Conservation (phyloP, 2,113 vertebrate genomes). For the Lontra canadensis region DNA sequence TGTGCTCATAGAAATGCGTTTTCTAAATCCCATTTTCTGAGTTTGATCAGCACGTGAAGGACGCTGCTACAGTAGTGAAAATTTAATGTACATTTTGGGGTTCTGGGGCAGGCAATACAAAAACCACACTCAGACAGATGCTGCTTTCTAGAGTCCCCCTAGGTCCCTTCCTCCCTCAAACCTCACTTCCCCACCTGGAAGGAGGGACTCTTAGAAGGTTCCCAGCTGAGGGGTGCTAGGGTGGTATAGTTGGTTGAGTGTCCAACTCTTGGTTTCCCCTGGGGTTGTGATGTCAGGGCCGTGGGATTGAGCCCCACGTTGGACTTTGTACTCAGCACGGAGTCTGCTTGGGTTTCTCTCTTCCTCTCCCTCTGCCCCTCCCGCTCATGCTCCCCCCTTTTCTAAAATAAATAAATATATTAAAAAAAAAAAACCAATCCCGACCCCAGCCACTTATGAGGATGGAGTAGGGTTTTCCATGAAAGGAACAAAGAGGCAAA, state of each 20-base stretch:
- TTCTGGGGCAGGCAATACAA: not conserved
- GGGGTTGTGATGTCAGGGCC: not conserved
- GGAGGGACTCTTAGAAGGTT: not conserved
- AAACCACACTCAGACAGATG: not conserved
- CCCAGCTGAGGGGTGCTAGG: not conserved
- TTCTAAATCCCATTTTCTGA: not conserved
- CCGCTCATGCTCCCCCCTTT: not conserved
- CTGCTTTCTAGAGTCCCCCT: not conserved
- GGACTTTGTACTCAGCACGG: not conserved
- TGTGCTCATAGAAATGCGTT: not conserved
- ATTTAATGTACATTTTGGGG: not conserved
- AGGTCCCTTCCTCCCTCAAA: too few relatives aligned
- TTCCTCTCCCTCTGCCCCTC: not conserved
- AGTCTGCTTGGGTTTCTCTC: not conserved
- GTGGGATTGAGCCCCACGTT: not conserved
- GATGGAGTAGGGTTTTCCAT: not conserved
- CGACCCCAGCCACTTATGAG: not conserved
- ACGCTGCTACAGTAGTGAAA: fast-evolving
- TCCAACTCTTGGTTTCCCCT: not conserved
- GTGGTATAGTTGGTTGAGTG: not conserved
- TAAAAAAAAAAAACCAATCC: not conserved
- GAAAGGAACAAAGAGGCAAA: not conserved
- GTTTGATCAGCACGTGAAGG: not conserved
- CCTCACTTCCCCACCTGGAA: not conserved
- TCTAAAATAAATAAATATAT: not conserved